A percentile compares a stretch with the other conserved stretches of the same genome.
phyloP scores from a whole-genome alignment of 2,113 vertebrate genomes.

The Bagarius yarrelli region DNA sequence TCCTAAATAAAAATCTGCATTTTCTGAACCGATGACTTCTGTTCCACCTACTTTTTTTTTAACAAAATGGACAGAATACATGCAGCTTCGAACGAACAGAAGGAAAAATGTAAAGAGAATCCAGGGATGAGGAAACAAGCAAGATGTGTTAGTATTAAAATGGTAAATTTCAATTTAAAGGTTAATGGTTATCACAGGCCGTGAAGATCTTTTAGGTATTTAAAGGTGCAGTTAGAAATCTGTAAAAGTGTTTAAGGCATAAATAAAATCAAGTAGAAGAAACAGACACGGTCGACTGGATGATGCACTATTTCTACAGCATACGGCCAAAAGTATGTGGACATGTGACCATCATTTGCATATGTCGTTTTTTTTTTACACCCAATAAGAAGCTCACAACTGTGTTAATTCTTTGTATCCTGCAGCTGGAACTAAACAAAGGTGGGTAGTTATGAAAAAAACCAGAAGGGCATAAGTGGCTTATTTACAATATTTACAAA shows the following conservation, averaged over 20 bases:
- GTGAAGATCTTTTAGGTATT: background rate
- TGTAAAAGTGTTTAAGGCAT: no score
- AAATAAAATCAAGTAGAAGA: no score
- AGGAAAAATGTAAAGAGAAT: background rate
- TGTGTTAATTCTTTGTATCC: background rate
- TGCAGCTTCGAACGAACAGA: background rate
- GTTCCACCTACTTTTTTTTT: background rate
- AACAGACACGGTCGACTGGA: background rate
- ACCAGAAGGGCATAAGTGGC: no score
- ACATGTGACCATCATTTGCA: background rate
- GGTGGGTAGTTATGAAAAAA: no score
- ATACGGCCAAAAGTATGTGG: background rate
- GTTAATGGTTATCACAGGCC: background rate
- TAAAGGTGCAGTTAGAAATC: no score
- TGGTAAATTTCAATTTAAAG: background rate
- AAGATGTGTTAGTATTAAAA: background rate
- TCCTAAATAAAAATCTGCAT: background rate
- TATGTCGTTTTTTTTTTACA: background rate
- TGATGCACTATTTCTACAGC: background rate
- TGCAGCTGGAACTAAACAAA: background rate
- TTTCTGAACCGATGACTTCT: background rate
- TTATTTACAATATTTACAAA: no score
- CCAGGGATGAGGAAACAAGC: background rate
- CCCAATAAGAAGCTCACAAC: background rate
- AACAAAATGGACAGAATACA: background rate